Base-by-base conservation (phyloP, 2,888 invertebrate genomes). In the Helobdella robusta region DNA sequence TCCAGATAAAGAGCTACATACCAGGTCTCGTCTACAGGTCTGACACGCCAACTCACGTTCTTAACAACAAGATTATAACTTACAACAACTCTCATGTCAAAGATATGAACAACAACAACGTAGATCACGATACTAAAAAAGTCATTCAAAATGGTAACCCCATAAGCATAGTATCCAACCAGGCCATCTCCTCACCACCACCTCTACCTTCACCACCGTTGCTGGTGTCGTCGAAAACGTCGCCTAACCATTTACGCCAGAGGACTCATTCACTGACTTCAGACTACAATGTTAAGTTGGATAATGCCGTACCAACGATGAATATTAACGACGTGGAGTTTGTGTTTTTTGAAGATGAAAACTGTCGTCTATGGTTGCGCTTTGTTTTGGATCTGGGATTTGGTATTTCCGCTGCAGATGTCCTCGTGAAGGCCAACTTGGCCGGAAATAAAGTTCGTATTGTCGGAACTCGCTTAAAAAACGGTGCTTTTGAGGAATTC, bases 401-500 rank as follows among this genome's bases (percentile, higher is more conserved):
- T 1, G 66, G 66, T 35, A 59, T 66, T 11, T 56, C 64, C 28
- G 66, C 67, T 5, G 62, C 59, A 23, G 68, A 68, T 59, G 65
- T 68, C 15, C 52, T 68, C 15, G 68, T 68, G 46, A 68, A 68
- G 46, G 68, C 68, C 34, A 68, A 67, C 56, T 54, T 65, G 28
- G 61, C 65, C n/a, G 68, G 68, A 0, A 67, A 65, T 28, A 64
- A 64, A 36, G 62, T 68, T 44, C 62, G 68, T 15, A 60, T 68
- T 5, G 65, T 68, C 11, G 68, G 65, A n/a, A 67, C 59, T 15
- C 30, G 68, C 4, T 25, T n/a, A 1, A 15, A 30, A 34, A 65
- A 64, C 8, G 46, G 34, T 46, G 15, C 32, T 18, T 50, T 28
- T 20, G 62, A 62, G 30, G 50, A 62, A n/a, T 62, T 65, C 60